These are phyloP conservation scores for Eucera pruinosa DNA, from an alignment of 2,888 invertebrate species.

Conservation along the genomic window DNA sequence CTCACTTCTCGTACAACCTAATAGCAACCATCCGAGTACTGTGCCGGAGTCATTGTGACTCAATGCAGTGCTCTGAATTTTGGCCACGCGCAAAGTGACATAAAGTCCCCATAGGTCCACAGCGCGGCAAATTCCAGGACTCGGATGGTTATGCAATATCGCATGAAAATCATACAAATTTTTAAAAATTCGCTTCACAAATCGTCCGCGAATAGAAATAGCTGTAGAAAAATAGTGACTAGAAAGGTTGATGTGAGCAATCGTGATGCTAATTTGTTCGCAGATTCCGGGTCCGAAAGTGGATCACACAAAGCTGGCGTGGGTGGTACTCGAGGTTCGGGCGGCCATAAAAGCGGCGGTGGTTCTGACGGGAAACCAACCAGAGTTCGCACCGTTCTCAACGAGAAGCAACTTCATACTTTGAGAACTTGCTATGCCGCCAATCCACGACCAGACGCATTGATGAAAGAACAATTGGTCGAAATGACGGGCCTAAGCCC, in stretches of 20 bases:
- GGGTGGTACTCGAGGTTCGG: constrained; percentile 86
- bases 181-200: no score
- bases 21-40: no score
- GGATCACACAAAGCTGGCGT: constrained; percentile 92
- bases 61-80: no score
- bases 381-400: constrained; percentile 98
- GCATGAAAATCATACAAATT: no score
- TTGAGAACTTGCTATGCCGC: constrained; percentile 98
- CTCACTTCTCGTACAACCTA: no score
- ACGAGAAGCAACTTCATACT: constrained; percentile 99
- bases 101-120: no score
- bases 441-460: constrained; percentile 98
- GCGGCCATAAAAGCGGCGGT: constrained; percentile 86
- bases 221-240: background rate
- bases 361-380: constrained; percentile 97
- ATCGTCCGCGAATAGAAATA: background rate
- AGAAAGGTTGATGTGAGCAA: background rate
- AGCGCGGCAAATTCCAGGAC: no score
- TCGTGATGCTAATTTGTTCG: constrained; percentile 69
- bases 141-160: no score
- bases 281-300: constrained; percentile 96
- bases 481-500: constrained; percentile 99
- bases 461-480: constrained; percentile 99
- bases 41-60: no score
- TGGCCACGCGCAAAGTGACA: no score